Conservation (phyloP, 2,797 vertebrate species). For the Poecilia gillii region DNA sequence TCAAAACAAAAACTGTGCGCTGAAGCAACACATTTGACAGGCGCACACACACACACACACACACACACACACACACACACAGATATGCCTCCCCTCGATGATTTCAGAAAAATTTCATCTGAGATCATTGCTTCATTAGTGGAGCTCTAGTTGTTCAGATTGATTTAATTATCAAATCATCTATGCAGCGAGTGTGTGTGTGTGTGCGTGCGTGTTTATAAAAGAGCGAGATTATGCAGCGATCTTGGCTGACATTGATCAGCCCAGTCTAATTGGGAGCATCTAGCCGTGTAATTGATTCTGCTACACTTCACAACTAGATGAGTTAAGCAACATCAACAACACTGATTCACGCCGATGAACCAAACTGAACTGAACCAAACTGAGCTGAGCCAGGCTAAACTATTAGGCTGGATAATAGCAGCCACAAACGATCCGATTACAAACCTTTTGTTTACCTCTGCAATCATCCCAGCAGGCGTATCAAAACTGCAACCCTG, state of each 20-base stretch:
- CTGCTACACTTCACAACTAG: conserved; percentile 79
- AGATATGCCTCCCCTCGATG: conserved; percentile 50
- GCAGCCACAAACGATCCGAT: conserved; percentile 6
- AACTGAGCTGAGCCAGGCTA: conserved; percentile 21
- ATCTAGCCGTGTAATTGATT: conserved; percentile 83
- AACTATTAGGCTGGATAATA: conserved; percentile 14
- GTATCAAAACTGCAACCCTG: background rate
- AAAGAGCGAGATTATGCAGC: conserved; percentile 71
- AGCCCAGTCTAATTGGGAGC: conserved; percentile 81
- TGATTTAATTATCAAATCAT: conserved; percentile 83
- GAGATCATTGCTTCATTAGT: conserved; percentile 80
- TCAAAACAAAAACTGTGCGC: conserved; percentile 40
- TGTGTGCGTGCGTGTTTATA: conserved; percentile 27
- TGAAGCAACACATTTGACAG: conserved; percentile 1
- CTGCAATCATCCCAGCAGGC: background rate
- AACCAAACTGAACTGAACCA: conserved; percentile 50
- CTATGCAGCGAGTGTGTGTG: conserved; percentile 53
- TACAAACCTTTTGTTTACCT: conserved; percentile 8
- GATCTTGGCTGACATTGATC: conserved; percentile 83
- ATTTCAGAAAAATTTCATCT: conserved; percentile 76
- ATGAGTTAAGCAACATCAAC: conserved; percentile 79
- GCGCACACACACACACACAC: background rate
- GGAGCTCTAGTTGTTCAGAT: conserved; percentile 79
- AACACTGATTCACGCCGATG: conserved; percentile 68
- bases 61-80: background rate